A percentile compares a stretch with the other conserved stretches of the same genome.
Conservation (phyloP, 1,140 invertebrate genomes). For the Brachionus rubens region DNA sequence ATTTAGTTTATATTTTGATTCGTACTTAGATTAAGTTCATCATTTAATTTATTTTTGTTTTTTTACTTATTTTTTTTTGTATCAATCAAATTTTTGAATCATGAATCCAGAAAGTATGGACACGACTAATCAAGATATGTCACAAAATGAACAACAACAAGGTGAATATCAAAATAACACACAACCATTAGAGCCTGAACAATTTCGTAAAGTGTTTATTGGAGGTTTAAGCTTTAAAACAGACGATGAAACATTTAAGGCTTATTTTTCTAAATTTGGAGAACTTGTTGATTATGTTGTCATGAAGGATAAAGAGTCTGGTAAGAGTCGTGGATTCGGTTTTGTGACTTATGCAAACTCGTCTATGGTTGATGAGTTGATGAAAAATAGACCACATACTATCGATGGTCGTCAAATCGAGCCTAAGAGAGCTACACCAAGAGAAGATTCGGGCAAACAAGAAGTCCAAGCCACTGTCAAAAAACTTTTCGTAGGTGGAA, state of each 20-base stretch:
- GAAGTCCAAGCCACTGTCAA: slow-evolving; percentile 89
- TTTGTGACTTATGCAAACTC: slow-evolving; percentile 89
- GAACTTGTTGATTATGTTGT: slow-evolving; percentile 37
- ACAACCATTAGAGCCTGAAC: slow-evolving; percentile 29
- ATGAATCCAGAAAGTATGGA: too few species aligned
- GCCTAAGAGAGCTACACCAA: slow-evolving; percentile 90
- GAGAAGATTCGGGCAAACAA: slow-evolving; percentile 80
- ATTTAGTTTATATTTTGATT: too few species aligned
- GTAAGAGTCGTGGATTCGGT: slow-evolving; percentile 69
- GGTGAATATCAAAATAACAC: too few species aligned
- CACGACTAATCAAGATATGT: too few species aligned
- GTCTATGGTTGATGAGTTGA: slow-evolving; percentile 89
- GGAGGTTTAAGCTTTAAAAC: slow-evolving; percentile 42
- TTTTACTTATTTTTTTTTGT: too few species aligned
- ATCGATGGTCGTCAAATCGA: slow-evolving; percentile 84
- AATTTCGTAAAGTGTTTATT: slow-evolving; percentile 46
- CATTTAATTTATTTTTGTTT: too few species aligned
- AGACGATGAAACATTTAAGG: slow-evolving; percentile 27
- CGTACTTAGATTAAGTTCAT: too few species aligned
- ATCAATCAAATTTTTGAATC: too few species aligned
- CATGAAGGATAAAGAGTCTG: slow-evolving; percentile 41
- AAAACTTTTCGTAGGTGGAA: slow-evolving; percentile 86
- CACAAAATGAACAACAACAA: too few species aligned
- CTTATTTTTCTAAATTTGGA: slow-evolving; percentile 43
- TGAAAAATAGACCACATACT: slow-evolving; percentile 76